Percentiles rank a stretch among this genome's conserved stretches.
Conservation (phyloP, 2,113 vertebrate species). For the Rissa tridactyla region DNA sequence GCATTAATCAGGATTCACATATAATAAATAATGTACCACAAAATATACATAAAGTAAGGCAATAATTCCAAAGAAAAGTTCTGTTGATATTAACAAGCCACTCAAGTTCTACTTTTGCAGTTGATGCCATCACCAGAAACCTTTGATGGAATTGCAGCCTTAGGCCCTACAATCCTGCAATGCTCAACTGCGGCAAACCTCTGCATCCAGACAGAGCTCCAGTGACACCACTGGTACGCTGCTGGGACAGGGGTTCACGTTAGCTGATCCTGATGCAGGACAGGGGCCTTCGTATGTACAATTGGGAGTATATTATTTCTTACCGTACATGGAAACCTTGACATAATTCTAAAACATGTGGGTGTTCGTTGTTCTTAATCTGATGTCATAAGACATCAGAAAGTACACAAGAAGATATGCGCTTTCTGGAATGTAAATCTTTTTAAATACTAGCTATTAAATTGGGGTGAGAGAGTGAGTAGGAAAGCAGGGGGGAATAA, state of each 20-base stretch:
- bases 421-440: slow-evolving; percentile 69
- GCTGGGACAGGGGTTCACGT: neutral
- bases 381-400: slow-evolving; percentile 53
- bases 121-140: slow-evolving; percentile 61
- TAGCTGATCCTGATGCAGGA: slow-evolving; percentile 51
- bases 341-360: neutral
- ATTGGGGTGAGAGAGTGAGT: neutral
- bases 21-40: slow-evolving; percentile 78
- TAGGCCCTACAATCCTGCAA: slow-evolving; percentile 47
- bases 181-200: slow-evolving; percentile 22
- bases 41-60: slow-evolving; percentile 77
- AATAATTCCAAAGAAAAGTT: slow-evolving; percentile 73
- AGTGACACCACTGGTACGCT: neutral
- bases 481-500: neutral
- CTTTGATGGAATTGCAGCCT: slow-evolving; percentile 66
- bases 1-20: slow-evolving; percentile 74
- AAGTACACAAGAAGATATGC: slow-evolving; percentile 30
- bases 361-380: slow-evolving; percentile 18
- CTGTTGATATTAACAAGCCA: slow-evolving; percentile 66
- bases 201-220: neutral
- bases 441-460: slow-evolving; percentile 59
- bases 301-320: slow-evolving; percentile 60
- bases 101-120: slow-evolving; percentile 26
- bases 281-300: slow-evolving; percentile 34
- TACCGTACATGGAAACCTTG: slow-evolving; percentile 56